A percentile compares a stretch with the other conserved stretches of the same genome.
Conservation (phyloP, 2,797 vertebrate genomes). For the Fistularia tabacaria region DNA sequence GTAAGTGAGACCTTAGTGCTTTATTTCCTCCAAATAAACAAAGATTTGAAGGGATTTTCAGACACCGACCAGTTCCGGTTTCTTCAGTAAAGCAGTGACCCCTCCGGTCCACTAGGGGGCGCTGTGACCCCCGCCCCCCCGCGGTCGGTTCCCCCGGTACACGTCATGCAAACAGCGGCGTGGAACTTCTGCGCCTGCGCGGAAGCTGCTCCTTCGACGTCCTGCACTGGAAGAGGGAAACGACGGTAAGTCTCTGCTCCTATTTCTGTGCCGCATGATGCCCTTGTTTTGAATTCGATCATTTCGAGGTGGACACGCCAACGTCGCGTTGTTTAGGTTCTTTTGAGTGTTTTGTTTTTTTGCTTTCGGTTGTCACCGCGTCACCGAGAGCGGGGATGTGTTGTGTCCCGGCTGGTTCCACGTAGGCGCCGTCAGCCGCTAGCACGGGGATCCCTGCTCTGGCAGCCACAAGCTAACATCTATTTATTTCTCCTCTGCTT, state of each 20-base stretch:
- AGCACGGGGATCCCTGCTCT: background rate
- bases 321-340: background rate
- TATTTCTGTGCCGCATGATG: background rate
- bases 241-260: constrained; percentile 6
- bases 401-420: constrained; percentile 30
- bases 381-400: background rate
- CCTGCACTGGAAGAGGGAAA: background rate
- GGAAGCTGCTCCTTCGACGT: background rate
- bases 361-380: no score
- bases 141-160: constrained; percentile 9
- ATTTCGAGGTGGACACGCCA: accelerated
- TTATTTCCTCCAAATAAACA: no score
- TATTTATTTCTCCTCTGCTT: no score
- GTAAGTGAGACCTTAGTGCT: no score
- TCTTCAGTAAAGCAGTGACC: background rate
- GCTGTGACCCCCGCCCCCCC: accelerated
- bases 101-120: constrained; percentile 29
- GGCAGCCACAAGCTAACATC: background rate
- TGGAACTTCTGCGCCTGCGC: constrained; percentile 41
- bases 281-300: accelerated
- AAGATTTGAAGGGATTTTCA: no score
- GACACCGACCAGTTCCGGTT: no score
- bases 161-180: constrained; percentile 50
- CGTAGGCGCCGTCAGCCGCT: constrained; percentile 38
- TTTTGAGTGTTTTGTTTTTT: background rate